Base-by-base conservation (phyloP, 2,888 invertebrate species). In the Rhagophthalmus giganteus region DNA sequence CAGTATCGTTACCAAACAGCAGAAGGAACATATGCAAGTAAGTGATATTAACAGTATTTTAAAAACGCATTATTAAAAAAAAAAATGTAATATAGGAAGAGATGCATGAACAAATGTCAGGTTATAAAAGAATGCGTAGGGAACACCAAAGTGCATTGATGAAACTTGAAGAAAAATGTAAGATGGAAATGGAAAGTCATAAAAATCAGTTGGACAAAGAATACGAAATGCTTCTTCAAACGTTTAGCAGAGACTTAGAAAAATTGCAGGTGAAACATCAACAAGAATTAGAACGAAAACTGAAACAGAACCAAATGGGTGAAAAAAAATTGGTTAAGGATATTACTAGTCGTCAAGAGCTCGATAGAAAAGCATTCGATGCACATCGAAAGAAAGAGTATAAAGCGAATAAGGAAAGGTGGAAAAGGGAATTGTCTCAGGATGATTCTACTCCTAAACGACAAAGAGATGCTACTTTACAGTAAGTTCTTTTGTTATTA, bases 81-180 rank as follows among this genome's bases (percentile, higher is more conserved):
- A n/a, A n/a, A n/a, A n/a, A n/a, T n/a, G n/a, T n/a, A n/a, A 20
- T 20, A 20, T 79, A 84, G 70, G 93, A 97, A 81, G 97, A 97
- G 77, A 94, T 97, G 90, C 93, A 96, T 77, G 98, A 99, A 76
- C 98, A 99, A 79, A 97, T 97, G 94, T 90, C 94, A 41, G 96
- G 96, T 12, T 97, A 97, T 78, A 98, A 99, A 77, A 84, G 98
- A 59, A 94, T 99, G 91, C 83, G 99, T 56, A 85, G 95, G 58
- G 94, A 95, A 74, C 99, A 99, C 76, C 98, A 98, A 76, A 91
- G 94, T 62, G 95, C 96, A 60, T 79, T 98, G 67, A 81, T 88
- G 35, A 90, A 96, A 81, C 81, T 97, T 64, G 98, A 99, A 75
- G 94, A 95, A 74, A 88, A 90, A 67, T 96, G 96, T 79, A 89